phyloP scores from a whole-genome alignment of 1,140 invertebrate genomes.

The Drosophila novamexicana region DNA sequence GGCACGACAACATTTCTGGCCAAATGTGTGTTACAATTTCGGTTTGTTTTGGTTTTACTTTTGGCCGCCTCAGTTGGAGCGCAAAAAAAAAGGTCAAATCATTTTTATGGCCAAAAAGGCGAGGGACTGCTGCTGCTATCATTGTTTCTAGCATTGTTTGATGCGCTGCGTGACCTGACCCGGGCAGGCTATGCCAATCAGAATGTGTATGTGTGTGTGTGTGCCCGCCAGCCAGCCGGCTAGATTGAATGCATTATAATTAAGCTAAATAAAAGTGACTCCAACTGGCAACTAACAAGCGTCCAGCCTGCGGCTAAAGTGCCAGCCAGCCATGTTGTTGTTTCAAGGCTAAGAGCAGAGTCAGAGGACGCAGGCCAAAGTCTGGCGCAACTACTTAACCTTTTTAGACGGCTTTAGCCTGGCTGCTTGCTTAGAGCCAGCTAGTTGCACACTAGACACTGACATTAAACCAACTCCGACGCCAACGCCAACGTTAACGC shows the following conservation, averaged over 20 bases:
- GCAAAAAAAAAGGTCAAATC: slow-evolving; percentile 46
- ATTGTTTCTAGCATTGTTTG: slow-evolving; percentile 25
- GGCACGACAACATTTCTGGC: slow-evolving; percentile 18
- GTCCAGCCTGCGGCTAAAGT: slow-evolving; percentile 12
- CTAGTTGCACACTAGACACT: slow-evolving; percentile 35
- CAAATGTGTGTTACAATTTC: slow-evolving; percentile 33
- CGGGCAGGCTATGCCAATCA: slow-evolving; percentile 9
- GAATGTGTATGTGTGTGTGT: background rate
- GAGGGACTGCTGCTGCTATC: background rate
- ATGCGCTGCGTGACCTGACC: slow-evolving; percentile 27
- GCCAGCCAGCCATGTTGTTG: slow-evolving; percentile 31
- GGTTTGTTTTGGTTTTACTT: slow-evolving; percentile 19
- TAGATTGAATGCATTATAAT: slow-evolving; percentile 44
- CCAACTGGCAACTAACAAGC: slow-evolving; percentile 38
- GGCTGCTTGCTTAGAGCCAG: background rate
- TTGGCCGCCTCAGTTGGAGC: background rate
- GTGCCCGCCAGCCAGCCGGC: background rate
- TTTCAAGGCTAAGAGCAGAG: slow-evolving; percentile 73
- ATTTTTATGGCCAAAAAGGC: slow-evolving; percentile 31
- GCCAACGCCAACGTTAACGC: slow-evolving; percentile 25
- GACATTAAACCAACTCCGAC: slow-evolving; percentile 63
- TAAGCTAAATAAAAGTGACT: slow-evolving; percentile 24
- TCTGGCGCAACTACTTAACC: slow-evolving; percentile 75
- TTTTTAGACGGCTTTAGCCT: slow-evolving; percentile 47
- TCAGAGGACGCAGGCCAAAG: slow-evolving; percentile 3